These are phyloP conservation scores for Ypsolopha sequella DNA, from an alignment of 2,888 invertebrate species.

Conservation along the genomic window DNA sequence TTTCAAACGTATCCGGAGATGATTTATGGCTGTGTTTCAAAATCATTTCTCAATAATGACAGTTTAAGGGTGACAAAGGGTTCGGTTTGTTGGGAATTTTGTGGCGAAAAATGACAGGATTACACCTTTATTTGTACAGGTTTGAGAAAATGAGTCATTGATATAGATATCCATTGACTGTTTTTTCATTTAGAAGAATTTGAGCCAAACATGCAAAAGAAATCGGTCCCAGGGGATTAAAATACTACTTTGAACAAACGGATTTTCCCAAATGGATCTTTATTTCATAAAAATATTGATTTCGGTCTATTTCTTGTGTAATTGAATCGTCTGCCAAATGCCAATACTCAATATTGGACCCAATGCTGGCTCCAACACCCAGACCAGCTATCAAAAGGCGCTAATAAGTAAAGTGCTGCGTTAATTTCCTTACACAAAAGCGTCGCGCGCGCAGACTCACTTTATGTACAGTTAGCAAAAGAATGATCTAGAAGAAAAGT, in stretches of 20 bases:
- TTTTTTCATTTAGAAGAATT: not conserved
- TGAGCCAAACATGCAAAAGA: not conserved
- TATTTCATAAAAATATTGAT: not conserved
- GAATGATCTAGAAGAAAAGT: no score
- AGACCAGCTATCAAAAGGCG: conserved; percentile 21
- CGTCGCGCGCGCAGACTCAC: conserved; percentile 14
- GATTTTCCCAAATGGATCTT: not conserved
- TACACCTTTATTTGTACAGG: not conserved
- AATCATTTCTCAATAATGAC: not conserved
- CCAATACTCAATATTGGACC: not conserved
- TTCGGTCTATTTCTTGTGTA: not conserved
- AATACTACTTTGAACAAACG: not conserved
- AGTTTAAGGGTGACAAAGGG: not conserved
- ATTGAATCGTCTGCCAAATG: not conserved
- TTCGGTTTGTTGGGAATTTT: not conserved
- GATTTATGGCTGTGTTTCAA: not conserved
- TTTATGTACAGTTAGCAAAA: conserved; percentile 36
- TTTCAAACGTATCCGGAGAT: not conserved
- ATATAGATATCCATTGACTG: not conserved
- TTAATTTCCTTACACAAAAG: conserved; percentile 37
- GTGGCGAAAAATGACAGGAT: not conserved
- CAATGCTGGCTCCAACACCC: conserved; percentile 2
- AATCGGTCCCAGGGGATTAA: not conserved
- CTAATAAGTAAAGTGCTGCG: conserved; percentile 56
- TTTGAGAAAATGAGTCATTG: not conserved